Conservation (phyloP, 2,888 invertebrate species). For the Epinotia brunnichana region DNA sequence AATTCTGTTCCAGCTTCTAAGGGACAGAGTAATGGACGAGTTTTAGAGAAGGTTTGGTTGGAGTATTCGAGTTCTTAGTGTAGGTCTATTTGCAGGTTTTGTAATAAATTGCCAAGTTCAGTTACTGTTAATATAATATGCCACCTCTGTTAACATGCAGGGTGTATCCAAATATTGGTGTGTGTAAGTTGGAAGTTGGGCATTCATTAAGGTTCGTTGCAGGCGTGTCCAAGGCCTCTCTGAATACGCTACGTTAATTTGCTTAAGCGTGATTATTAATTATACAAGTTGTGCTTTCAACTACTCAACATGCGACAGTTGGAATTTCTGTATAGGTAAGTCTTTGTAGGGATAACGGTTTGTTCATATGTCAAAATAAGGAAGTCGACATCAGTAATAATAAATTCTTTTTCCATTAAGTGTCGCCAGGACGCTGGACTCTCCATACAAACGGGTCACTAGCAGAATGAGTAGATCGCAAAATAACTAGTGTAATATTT, state of each 20-base stretch:
- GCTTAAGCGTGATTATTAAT: slow-evolving; percentile 7
- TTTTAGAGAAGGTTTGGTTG: not conserved
- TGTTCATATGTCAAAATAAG: no score
- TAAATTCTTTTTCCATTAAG: no score
- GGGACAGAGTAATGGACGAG: slow-evolving; percentile 44
- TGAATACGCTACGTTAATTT: not conserved
- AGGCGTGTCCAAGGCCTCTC: slow-evolving; percentile 15
- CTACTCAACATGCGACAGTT: not conserved
- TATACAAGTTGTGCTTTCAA: not conserved
- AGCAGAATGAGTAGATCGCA: no score
- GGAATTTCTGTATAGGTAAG: not conserved
- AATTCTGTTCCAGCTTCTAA: not conserved
- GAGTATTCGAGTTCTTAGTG: slow-evolving; percentile 42
- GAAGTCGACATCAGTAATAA: no score
- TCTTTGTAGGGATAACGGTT: no score
- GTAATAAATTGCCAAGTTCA: slow-evolving; percentile 71
- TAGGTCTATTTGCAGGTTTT: slow-evolving; percentile 57
- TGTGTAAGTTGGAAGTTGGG: slow-evolving; percentile 59
- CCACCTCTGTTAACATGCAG: slow-evolving; percentile 70
- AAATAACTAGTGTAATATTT: no score
- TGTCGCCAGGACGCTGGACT: no score
- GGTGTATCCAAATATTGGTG: slow-evolving; percentile 71
- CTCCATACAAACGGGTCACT: no score
- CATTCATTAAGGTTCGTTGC: slow-evolving; percentile 58
- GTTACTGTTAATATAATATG: slow-evolving; percentile 72